These are phyloP conservation scores for Tachypleus tridentatus DNA, from an alignment of 1,140 invertebrate genomes.

Conservation along the genomic window DNA sequence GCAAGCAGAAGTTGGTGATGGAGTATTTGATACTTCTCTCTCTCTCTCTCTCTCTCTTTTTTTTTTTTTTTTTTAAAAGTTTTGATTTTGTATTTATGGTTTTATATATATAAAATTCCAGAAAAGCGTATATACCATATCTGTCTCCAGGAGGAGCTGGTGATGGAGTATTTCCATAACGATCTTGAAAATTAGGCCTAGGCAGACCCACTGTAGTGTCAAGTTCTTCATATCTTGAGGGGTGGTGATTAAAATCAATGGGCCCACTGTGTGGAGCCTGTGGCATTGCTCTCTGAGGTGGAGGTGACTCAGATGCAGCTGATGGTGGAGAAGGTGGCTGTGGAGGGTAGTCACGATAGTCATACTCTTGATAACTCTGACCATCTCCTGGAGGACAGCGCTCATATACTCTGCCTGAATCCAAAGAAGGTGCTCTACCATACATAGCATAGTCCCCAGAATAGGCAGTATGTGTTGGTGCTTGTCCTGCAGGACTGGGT, in stretches of 20 bases:
- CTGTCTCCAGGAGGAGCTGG: slow-evolving; percentile 47
- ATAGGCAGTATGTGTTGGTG: slow-evolving; percentile 8
- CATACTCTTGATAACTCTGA: slow-evolving; percentile 11
- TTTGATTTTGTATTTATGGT: neutral
- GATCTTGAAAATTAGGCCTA: slow-evolving; percentile 41
- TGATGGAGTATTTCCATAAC: slow-evolving; percentile 55
- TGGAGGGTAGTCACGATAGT: slow-evolving; percentile 18
- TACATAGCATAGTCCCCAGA: slow-evolving; percentile 17
- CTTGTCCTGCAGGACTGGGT: slow-evolving; percentile 19
- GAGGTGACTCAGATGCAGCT: slow-evolving; percentile 43
- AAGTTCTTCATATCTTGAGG: slow-evolving; percentile 51
- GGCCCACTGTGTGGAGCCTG: slow-evolving; percentile 20
- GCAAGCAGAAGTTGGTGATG: too few species aligned
- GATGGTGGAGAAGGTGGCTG: slow-evolving; percentile 17
- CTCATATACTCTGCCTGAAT: slow-evolving; percentile 10
- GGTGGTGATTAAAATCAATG: slow-evolving; percentile 43
- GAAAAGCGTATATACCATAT: slow-evolving; percentile 40
- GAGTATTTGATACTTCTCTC: too few species aligned
- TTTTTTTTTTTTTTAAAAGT: too few species aligned
- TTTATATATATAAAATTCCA: slow-evolving; percentile 3
- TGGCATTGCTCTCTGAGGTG: slow-evolving; percentile 36
- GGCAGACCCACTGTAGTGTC: slow-evolving; percentile 46
- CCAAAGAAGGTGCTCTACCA: slow-evolving; percentile 17
- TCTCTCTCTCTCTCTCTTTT: too few species aligned
- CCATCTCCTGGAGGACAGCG: slow-evolving; percentile 8